Conservation (phyloP, 1,140 invertebrate species). For the Adelges cooleyi region DNA sequence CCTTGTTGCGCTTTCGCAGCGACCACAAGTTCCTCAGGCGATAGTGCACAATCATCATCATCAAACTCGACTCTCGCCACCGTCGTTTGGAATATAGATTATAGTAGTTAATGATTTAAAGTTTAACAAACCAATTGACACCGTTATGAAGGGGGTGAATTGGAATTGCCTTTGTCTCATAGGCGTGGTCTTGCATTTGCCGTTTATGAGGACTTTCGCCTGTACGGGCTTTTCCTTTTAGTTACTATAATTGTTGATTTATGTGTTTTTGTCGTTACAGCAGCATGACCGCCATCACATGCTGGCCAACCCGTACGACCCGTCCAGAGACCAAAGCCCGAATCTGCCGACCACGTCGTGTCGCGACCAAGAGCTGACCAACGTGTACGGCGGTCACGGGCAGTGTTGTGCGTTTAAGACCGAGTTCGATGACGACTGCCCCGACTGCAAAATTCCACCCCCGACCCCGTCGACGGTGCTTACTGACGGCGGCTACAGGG, state of each 20-base stretch:
- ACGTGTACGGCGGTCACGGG: constrained; percentile 36
- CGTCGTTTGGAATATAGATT: too few species aligned
- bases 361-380: constrained; percentile 43
- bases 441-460: constrained; percentile 26
- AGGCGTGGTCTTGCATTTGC: too few species aligned
- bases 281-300: constrained; percentile 40
- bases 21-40: too few species aligned
- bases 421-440: constrained; percentile 39
- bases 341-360: constrained; percentile 49
- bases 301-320: constrained; percentile 51
- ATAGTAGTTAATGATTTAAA: too few species aligned
- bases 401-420: constrained; percentile 41
- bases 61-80: too few species aligned
- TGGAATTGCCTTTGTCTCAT: too few species aligned
- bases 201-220: too few species aligned
- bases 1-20: too few species aligned
- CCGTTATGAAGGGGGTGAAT: too few species aligned
- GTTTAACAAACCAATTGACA: too few species aligned
- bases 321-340: constrained; percentile 55
- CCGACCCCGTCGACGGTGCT: constrained; percentile 28
- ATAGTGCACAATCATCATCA: too few species aligned
- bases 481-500: constrained; percentile 45
- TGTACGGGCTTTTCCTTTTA: constrained; percentile 34
- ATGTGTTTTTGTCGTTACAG: constrained; percentile 40
- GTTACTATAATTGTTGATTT: too few species aligned